Evolutionary conservation across 1,140 invertebrate species (phyloP).

Genomic region (Linepithema humile): DNA sequence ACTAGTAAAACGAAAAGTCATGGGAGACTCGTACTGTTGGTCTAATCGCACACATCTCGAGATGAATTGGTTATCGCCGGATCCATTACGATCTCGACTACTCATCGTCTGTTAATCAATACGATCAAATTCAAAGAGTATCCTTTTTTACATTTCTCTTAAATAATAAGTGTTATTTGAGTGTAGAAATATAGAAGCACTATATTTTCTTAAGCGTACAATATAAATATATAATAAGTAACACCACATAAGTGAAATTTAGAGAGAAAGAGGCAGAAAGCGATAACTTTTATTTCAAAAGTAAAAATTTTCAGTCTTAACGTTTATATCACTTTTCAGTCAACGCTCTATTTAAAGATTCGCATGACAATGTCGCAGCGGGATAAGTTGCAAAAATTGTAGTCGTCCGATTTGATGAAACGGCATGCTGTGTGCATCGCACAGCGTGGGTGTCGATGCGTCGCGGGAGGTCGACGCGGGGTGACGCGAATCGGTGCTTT

Average conservation of each 20-base stretch:
- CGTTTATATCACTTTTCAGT: not conserved
- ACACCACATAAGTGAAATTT: not conserved
- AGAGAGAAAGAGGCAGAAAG: not conserved
- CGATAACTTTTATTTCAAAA: not conserved
- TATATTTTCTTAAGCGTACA: not conserved
- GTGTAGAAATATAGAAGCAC: not conserved
- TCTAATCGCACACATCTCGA: slow-evolving; percentile 26
- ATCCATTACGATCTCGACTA: slow-evolving; percentile 33
- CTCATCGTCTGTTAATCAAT: slow-evolving; percentile 48
- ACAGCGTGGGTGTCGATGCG: slow-evolving; percentile 59
- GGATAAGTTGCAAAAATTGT: slow-evolving; percentile 37
- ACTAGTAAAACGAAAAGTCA: slow-evolving; percentile 47
- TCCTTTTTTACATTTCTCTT: not conserved
- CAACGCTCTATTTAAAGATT: too few relatives aligned
- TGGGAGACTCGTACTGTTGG: slow-evolving; percentile 5
- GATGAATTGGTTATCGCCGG: slow-evolving; percentile 40
- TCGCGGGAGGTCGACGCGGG: slow-evolving; percentile 61
- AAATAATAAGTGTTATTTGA: not conserved
- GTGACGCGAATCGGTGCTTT: slow-evolving; percentile 62
- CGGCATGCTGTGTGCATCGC: slow-evolving; percentile 34
- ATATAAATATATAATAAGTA: not conserved
- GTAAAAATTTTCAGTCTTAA: not conserved
- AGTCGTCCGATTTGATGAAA: slow-evolving; percentile 49
- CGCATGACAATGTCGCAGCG: too few relatives aligned
- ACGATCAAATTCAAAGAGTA: not conserved